Base-by-base conservation (phyloP, 2,888 invertebrate species). In the Nomada ruficornis region DNA sequence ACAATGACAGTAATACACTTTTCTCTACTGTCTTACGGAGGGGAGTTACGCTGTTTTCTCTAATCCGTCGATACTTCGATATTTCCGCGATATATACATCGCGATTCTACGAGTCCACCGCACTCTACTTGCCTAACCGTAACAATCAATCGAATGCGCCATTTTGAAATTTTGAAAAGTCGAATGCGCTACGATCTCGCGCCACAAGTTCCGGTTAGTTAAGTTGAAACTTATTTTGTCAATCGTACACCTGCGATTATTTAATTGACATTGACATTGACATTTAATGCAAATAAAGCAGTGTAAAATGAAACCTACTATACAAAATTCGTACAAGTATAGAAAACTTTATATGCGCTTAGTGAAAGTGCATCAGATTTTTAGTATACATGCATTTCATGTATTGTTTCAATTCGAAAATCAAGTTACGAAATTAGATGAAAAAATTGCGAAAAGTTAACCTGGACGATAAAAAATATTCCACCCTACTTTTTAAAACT, bases 1-100 rank as follows among this genome's bases (percentile, higher is more conserved):
- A 47, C 69, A 77, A 69, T 62, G 74, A 72, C 77, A 68, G 54
- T 7, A 65, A 54, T 62, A 70, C 42, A 55, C 42, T 82, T 72
- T 68, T 68, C 55, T 47, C 47, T 82, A 59, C 29, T 42, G 29
- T 55, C 29, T 75, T 11, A 20, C 65, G 57, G 76, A 72, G 42
- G 83, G 82, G 77, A 78, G 75, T 65, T 75, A 75, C 78, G 83
- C 83, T 82, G 75, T 82, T 62, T 76, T 82, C 82, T 68, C 72
- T 72, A 60, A 64, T 68, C 71, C 67, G 79, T 84, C 84, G 83
- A 84, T 83, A 84, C 83, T 77, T 83, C 79, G 83, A 84, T 82
- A 83, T 79, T 80, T 84, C 68, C 74, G 75, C 77, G 77, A 77
- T 82, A 82, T 82, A 82, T 82, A 71, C 77, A 78, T 82, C 74